Conservation (phyloP, 2,113 vertebrate genomes). For the rat (Rattus norvegicus) region DNA sequence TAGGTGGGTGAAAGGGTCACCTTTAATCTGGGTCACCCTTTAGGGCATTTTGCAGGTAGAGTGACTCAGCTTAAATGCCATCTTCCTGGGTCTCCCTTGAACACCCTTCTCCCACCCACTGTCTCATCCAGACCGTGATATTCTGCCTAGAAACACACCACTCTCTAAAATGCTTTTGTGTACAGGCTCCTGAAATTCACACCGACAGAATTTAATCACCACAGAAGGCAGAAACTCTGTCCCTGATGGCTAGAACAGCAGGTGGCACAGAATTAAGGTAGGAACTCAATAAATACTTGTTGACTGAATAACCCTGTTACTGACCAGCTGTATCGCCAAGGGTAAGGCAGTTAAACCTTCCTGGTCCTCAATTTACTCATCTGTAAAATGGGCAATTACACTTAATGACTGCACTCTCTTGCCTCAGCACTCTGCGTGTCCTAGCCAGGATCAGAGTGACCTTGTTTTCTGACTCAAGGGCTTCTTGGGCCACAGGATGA, state of each 20-base stretch:
- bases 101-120: not conserved
- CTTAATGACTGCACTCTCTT: not conserved
- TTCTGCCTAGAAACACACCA: not conserved
- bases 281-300: not conserved
- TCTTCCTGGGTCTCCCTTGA: not conserved
- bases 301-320: slow-evolving; percentile 4
- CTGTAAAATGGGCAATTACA: slow-evolving; percentile 62
- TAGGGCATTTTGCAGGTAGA: not conserved
- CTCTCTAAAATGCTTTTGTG: not conserved
- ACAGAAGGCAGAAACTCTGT: not conserved
- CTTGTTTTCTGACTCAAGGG: slow-evolving; percentile 6
- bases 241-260: not conserved
- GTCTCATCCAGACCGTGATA: not conserved
- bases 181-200: no score
- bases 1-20: not conserved
- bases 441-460: not conserved
- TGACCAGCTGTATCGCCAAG: not conserved
- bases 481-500: not conserved
- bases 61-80: not conserved
- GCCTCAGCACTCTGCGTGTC: not conserved
- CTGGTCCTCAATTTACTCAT: slow-evolving; percentile 27
- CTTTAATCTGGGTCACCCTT: not conserved
- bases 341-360: slow-evolving; percentile 16
- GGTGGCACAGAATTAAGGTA: not conserved
- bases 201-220: not conserved